Percentiles rank a stretch among this genome's conserved stretches.
Conservation (phyloP, 2,113 vertebrate genomes). For the Myrmophylax atrothorax region DNA sequence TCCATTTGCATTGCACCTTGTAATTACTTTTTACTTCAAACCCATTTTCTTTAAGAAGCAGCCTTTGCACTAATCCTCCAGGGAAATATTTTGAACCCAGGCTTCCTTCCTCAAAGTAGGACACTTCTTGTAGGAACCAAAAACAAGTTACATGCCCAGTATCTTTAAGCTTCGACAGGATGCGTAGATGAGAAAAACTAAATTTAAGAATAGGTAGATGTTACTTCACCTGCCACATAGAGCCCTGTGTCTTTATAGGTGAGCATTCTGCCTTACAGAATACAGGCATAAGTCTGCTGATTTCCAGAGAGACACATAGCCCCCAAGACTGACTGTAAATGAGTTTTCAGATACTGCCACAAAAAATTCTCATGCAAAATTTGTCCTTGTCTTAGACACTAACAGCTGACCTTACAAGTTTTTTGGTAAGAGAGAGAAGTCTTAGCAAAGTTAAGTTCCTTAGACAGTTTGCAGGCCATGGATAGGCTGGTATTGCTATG, state of each 20-base stretch:
- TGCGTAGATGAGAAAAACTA: neutral
- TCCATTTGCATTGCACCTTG: neutral
- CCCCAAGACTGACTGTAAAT: neutral
- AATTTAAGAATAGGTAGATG: neutral
- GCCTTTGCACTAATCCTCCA: neutral
- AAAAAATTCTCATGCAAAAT: neutral
- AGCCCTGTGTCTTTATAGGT: neutral
- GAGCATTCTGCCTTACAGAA: neutral
- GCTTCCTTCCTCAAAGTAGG: slow-evolving; percentile 26
- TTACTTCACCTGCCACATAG: neutral
- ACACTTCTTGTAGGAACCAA: neutral
- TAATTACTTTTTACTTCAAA: slow-evolving; percentile 27
- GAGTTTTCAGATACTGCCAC: neutral
- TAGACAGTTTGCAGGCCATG: neutral
- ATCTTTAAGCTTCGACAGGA: neutral
- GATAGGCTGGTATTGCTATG: neutral
- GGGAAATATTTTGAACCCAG: neutral
- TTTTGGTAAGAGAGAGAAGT: neutral
- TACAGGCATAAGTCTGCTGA: neutral
- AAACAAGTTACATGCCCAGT: neutral
- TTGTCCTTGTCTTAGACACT: neutral
- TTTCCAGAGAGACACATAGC: neutral
- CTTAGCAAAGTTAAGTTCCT: neutral
- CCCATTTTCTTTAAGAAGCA: neutral
- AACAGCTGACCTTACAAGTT: neutral